Conservation (phyloP, 2,888 invertebrate species). For the Spatulosminthurus flaviceps region DNA sequence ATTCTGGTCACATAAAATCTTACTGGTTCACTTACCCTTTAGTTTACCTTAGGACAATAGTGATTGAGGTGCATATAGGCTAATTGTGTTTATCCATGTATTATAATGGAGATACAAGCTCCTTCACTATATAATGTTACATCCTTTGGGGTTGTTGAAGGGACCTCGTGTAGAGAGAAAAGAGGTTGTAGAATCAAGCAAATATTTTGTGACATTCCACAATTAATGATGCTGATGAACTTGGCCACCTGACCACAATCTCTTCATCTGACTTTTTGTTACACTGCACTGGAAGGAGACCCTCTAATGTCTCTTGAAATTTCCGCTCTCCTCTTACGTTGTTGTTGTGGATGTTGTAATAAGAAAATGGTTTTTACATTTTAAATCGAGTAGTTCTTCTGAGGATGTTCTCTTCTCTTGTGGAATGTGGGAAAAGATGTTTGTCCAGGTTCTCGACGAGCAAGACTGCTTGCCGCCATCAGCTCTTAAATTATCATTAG, state of each 20-base stretch:
- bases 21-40: neutral
- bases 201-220: constrained; percentile 46
- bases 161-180: neutral
- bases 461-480: constrained; percentile 63
- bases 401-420: too few relatives aligned
- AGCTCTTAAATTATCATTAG: constrained; percentile 48
- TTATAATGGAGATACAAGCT: too few relatives aligned
- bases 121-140: too few relatives aligned
- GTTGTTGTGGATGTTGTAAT: neutral
- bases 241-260: constrained; percentile 29
- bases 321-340: too few relatives aligned
- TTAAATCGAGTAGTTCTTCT: neutral
- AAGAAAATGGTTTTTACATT: too few relatives aligned
- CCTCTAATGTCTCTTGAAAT: too few relatives aligned
- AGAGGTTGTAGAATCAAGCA: constrained; percentile 28
- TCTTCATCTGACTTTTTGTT: neutral
- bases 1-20: neutral
- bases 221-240: constrained; percentile 34
- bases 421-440: constrained; percentile 43
- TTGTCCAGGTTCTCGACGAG: constrained; percentile 40
- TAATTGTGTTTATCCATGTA: too few relatives aligned
- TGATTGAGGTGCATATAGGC: too few relatives aligned
- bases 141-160: neutral
- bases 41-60: neutral
- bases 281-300: neutral